Evolutionary conservation across 2,113 vertebrate genomes (phyloP).

Genomic region (Tamias sibiricus): DNA sequence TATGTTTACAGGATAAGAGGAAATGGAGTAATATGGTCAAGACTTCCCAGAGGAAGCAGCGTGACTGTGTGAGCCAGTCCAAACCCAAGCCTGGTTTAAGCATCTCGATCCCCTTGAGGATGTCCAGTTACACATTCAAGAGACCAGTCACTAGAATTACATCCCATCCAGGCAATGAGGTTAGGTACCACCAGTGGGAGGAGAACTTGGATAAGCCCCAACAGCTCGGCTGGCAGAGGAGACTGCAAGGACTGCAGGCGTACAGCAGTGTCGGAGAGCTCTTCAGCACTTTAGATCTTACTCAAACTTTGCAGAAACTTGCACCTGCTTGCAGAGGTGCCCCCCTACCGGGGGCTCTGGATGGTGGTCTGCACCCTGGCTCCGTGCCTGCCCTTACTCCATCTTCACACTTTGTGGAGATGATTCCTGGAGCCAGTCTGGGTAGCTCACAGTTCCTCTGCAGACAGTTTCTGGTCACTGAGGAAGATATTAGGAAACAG

Average conservation of each 20-base stretch:
- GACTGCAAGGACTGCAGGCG: conserved; percentile 71
- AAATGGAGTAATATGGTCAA: conserved; percentile 49
- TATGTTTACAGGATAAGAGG: conserved; percentile 41
- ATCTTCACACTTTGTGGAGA: background rate
- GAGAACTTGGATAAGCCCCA: conserved; percentile 69
- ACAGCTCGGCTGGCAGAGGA: conserved; percentile 66
- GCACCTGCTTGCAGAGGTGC: background rate
- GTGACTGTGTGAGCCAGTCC: background rate
- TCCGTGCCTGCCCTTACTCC: background rate
- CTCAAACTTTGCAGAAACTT: conserved; percentile 4
- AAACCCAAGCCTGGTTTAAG: conserved; percentile 20
- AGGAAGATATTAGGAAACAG: conserved; percentile 73
- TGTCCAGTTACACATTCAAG: conserved; percentile 67
- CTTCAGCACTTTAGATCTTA: conserved; percentile 46
- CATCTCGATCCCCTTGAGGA: conserved; percentile 64
- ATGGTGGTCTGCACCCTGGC: background rate
- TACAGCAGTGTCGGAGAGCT: conserved; percentile 32
- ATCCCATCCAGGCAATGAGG: conserved; percentile 60
- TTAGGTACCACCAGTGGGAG: conserved; percentile 63
- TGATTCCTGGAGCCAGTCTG: background rate
- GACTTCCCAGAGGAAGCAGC: conserved; percentile 49
- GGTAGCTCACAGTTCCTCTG: background rate
- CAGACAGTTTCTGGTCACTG: conserved; percentile 57
- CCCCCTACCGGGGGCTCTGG: too few relatives aligned
- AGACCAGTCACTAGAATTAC: conserved; percentile 70